A percentile compares a stretch with the other conserved stretches of the same genome.
Conservation (phyloP, 2,113 vertebrate genomes). For the Lophura nycthemera region DNA sequence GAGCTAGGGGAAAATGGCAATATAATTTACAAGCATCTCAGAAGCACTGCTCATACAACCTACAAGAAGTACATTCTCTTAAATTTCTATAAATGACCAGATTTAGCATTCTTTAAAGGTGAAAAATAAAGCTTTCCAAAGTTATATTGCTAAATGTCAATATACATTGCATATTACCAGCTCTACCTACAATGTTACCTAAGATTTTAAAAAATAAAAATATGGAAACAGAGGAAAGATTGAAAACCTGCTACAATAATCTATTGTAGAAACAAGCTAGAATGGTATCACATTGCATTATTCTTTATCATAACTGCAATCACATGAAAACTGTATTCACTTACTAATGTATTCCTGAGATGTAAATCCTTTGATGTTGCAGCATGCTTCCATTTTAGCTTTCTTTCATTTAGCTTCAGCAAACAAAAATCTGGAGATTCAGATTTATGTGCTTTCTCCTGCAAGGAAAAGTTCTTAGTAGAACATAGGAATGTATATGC, state of each 20-base stretch:
- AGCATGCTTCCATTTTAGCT: not conserved
- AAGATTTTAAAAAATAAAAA: not conserved
- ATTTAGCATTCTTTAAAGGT: constrained; percentile 2
- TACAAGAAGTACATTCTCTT: constrained; percentile 7
- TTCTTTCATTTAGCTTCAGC: not conserved
- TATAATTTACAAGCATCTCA: constrained; percentile 35
- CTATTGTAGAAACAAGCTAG: not conserved
- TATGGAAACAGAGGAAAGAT: not conserved
- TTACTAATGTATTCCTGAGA: not conserved
- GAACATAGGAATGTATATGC: not conserved
- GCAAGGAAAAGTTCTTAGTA: not conserved
- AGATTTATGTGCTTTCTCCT: not conserved
- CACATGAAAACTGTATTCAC: not conserved
- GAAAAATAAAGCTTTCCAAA: constrained; percentile 12
- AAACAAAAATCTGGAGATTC: not conserved
- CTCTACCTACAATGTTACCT: not conserved
- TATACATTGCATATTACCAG: not conserved
- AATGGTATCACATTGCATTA: not conserved
- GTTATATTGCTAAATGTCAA: not conserved
- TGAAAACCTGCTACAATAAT: not conserved
- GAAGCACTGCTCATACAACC: not conserved
- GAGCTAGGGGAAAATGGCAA: not conserved
- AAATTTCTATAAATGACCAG: not conserved
- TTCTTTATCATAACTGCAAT: not conserved
- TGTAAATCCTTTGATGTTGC: not conserved